phyloP scores from a whole-genome alignment of 1,140 invertebrate genomes.

The Pomacea maculata region DNA sequence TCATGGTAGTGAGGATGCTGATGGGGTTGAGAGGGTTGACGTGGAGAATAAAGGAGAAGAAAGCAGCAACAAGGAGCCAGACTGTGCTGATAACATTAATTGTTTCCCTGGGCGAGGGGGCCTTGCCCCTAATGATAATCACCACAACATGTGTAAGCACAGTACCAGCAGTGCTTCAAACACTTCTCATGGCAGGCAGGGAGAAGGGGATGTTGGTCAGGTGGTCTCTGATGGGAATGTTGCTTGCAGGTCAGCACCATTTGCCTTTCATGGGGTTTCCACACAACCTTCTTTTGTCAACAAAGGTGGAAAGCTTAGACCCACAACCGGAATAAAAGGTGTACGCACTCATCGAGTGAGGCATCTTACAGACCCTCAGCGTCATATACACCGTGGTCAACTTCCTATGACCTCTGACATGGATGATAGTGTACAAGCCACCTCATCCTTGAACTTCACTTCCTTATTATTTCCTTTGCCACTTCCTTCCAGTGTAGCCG shows the following conservation, averaged over 20 bases:
- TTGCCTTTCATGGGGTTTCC: no score
- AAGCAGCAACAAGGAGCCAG: background rate
- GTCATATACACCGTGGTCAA: background rate
- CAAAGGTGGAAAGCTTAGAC: background rate
- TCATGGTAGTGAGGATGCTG: background rate
- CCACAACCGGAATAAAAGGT: no score
- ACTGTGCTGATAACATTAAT: background rate
- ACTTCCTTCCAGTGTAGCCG: background rate
- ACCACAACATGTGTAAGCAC: background rate
- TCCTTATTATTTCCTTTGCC: background rate
- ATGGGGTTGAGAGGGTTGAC: background rate
- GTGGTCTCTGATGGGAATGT: background rate
- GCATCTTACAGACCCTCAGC: background rate
- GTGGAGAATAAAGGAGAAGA: background rate
- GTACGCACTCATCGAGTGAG: no score
- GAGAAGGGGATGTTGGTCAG: no score
- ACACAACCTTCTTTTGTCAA: background rate
- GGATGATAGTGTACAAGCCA: constrained; percentile 26
- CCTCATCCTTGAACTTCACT: constrained; percentile 2
- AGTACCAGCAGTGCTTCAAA: background rate
- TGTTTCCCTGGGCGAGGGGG: background rate
- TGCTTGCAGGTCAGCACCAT: background rate
- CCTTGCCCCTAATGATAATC: background rate
- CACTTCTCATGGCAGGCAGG: no score
- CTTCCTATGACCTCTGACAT: background rate